A percentile compares a stretch with the other conserved stretches of the same genome.
Conservation (phyloP, 2,113 vertebrate genomes). For the Myiozetetes cayanensis region DNA sequence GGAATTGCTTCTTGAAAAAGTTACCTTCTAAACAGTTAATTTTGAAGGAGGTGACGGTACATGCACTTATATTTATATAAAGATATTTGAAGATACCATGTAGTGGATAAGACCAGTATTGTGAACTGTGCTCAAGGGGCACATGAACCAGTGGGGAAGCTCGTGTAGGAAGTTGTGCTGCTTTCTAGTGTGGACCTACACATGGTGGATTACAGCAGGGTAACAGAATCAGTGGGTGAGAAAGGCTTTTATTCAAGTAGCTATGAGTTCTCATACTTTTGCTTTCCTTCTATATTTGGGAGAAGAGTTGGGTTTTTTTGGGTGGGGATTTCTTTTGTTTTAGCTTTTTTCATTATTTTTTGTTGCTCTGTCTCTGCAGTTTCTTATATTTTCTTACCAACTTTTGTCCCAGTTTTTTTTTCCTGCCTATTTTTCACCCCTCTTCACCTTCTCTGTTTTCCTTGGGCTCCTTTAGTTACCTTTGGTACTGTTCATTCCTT, state of each 20-base stretch:
- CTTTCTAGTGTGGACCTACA: not conserved
- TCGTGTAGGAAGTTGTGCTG: not conserved
- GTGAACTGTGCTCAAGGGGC: not conserved
- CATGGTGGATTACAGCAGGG: not conserved
- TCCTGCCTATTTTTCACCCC: not conserved
- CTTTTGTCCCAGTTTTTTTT: not conserved
- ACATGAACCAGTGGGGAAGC: not conserved
- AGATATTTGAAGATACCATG: not conserved
- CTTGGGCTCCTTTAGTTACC: not conserved
- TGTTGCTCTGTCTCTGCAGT: not conserved
- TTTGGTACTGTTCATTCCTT: not conserved
- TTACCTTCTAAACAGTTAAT: not conserved
- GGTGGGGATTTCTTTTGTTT: not conserved
- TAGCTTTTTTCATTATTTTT: not conserved
- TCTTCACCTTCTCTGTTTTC: not conserved
- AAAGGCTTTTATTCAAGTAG: not conserved
- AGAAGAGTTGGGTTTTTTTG: not conserved
- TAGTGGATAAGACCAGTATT: not conserved
- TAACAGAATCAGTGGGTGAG: not conserved
- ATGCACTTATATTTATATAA: fast-evolving
- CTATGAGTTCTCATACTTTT: not conserved
- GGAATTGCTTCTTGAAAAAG: not conserved
- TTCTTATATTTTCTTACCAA: not conserved
- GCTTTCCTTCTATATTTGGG: not conserved
- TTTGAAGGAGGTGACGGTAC: not conserved